Evolutionary conservation across 2,888 invertebrate genomes (phyloP), one percentile per base, ranked within the genome.

Genomic region (Perdita meconis): DNA sequence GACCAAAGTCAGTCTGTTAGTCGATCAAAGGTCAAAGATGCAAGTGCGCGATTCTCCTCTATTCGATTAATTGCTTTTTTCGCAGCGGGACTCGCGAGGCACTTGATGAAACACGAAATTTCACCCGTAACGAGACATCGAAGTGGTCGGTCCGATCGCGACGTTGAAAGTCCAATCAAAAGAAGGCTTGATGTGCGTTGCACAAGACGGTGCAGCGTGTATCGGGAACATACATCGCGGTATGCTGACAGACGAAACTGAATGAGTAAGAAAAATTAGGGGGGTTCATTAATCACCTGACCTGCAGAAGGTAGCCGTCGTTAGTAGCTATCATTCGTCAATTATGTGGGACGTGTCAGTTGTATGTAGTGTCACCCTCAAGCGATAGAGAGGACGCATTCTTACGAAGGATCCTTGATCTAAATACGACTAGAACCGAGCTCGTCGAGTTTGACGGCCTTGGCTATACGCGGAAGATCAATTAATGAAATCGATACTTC

Each of bases 61-160:
- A n/a, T n/a, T n/a, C 44, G 51, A 36, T 63, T 56, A 53, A 68
- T 68, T 60, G 19, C 38, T 24, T 2, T 47, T 34, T 30, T 26
- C 5, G 10, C 40, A 36, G 13, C 53, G 6, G 42, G 40, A 10
- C 13, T 3, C 8, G 5, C 13, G 6, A 13, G 19, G 4, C 13
- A 24, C 47, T 16, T 38, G 50, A 73, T 57, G 56, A 63, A 70
- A 57, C 74, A n/a, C 38, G 63, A 71, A 74, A 71, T 74, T 47
- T 56, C 47, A 10, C 40, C 13, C 57, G 57, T 53, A 57, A 57
- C 63, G 57, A 42, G 42, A 42, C 13, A 36, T 56, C 36, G 24
- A 61, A 36, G 24, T 5, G 51, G 34, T 2, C n/a, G 55, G 34
- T 55, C 36, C 5, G 12, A 36, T 16, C 19, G 30, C 16, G 8